Percentiles rank a stretch among this genome's conserved stretches.
Conservation (phyloP, 2,113 vertebrate genomes). For the Accipiter cooperii region DNA sequence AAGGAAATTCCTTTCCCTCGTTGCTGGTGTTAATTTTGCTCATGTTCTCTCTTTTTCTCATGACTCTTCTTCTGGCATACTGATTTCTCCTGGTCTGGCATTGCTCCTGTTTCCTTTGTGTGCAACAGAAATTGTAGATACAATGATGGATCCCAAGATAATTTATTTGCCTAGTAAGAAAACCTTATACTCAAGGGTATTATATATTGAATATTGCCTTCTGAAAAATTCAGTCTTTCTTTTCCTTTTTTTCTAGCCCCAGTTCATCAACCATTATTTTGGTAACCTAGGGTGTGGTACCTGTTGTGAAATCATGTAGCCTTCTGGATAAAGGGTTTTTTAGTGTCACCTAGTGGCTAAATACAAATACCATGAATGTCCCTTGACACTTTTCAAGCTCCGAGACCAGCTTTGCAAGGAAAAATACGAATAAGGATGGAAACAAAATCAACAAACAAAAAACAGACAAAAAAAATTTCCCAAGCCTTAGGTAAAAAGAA, state of each 20-base stretch:
- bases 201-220: background rate
- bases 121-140: background rate
- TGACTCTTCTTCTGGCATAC: background rate
- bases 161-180: background rate
- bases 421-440: background rate
- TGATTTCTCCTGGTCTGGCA: background rate
- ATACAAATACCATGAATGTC: background rate
- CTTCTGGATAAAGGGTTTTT: background rate
- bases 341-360: conserved; percentile 50
- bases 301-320: background rate
- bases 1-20: background rate
- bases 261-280: background rate
- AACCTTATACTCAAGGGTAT: background rate
- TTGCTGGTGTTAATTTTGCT: background rate
- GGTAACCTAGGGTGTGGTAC: background rate
- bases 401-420: background rate
- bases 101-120: background rate
- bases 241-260: background rate
- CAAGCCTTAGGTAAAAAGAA: background rate
- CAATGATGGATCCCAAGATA: background rate
- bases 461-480: background rate
- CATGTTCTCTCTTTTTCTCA: background rate
- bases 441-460: background rate
- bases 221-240: background rate
- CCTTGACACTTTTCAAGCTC: background rate